Percentiles rank a stretch among this genome's conserved stretches.
These are phyloP conservation scores for Cryptoprocta ferox DNA, from an alignment of 2,797 vertebrate species.

Conservation along the genomic window DNA sequence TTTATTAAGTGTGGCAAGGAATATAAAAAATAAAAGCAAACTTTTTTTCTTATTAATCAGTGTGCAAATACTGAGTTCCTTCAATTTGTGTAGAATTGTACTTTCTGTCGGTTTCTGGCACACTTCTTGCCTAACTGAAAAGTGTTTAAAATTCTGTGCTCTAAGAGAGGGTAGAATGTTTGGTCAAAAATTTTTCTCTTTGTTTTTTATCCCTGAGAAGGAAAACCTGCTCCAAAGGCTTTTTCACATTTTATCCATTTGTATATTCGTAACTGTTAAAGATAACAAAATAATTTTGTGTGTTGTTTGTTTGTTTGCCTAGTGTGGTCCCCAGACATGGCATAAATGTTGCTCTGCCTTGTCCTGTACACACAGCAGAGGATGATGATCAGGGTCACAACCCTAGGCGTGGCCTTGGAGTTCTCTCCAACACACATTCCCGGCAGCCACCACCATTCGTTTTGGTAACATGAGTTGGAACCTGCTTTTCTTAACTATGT, in stretches of 20 bases:
- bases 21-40: background rate
- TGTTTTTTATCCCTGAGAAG: background rate
- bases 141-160: background rate
- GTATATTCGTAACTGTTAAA: slow-evolving; percentile 35
- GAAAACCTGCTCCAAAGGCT: background rate
- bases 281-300: background rate
- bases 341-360: background rate
- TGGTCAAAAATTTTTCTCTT: background rate
- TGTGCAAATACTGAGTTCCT: background rate
- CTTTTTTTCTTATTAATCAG: background rate
- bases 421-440: background rate
- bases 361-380: background rate
- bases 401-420: background rate
- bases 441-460: background rate
- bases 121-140: background rate
- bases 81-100: background rate
- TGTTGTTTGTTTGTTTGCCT: background rate
- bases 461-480: background rate
- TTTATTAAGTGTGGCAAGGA: background rate
- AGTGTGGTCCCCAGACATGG: background rate
- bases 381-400: background rate
- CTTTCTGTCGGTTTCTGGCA: background rate
- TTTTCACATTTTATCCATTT: slow-evolving; percentile 20
- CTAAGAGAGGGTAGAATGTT: background rate
- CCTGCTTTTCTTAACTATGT: slow-evolving; percentile 36